Evolutionary conservation across 2,113 vertebrate species (phyloP), one percentile per base, ranked within the genome.

Genomic region (Furnarius figulus): DNA sequence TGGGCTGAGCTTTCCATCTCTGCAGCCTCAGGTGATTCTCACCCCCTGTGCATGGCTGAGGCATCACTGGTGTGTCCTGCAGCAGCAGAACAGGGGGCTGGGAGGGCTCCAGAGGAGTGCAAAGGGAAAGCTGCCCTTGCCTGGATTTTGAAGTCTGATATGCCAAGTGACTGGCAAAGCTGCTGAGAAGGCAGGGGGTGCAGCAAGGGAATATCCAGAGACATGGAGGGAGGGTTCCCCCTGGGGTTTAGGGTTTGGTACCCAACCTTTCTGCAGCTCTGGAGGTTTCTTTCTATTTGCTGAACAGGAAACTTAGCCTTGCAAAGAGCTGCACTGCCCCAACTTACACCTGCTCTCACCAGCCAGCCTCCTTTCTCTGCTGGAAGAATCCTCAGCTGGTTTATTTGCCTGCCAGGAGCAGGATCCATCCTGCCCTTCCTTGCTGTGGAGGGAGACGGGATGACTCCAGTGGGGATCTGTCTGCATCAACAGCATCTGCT

Each of bases 31-130:
- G 76, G 76, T 53, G 50, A 28, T 61, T 77, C n/a, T 8, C 52
- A 8, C 44, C 58, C n/a, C 2, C 33, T 3, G 37, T 6, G 23
- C 0, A 2, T 30, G 62, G 62, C 28, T 14, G 62, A 11, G 50
- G 35, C 46, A 11, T 1, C 6, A 0, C 24, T 4, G 40, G 17
- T n/a, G 4, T 3, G 11, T 40, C 44, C 81, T 19, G 70, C 81
- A 15, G 27, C 81, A 15, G 27, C 9, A 6, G 49, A 23, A 42
- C 40, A 14, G 46, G 1, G 42, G 62, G 20, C 40, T 44, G 39
- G 62, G 62, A 28, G 13, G 30, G 39, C 8, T 44, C 62, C 63
- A 66, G 13, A 33, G 28, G 7, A 40, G 40, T 62, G 27, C 5
- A 23, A 22, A 22, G 40, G 40, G 40, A 42, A 33, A 7, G 40